Evolutionary conservation across 2,113 vertebrate genomes (phyloP), one percentile per base, ranked within the genome.

Genomic region (Lanius collurio): DNA sequence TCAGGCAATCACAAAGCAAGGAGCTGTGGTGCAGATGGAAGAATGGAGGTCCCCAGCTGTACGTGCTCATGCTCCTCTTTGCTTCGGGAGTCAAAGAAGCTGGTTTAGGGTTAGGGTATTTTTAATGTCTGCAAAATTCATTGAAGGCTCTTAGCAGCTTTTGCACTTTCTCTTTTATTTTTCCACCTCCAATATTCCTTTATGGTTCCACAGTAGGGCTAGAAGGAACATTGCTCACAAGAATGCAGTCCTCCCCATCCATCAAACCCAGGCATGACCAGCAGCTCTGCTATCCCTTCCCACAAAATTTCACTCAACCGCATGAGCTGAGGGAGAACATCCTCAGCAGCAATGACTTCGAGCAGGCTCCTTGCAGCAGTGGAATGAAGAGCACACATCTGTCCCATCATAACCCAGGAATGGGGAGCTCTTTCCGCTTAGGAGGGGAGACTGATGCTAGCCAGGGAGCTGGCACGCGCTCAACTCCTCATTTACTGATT

Each of bases 1-100:
- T 13, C 37, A 35, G n/a, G 26, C 0, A 0, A 37, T 13, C 28
- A 11, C 0, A 1, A 68, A 37, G 16, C 31, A 79, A 68, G 65
- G 46, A 74, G 33, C 22, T 2, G 1, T 1, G 1, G 18, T 24
- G 62, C 55, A 47, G 44, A 35, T 11, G 39, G 52, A 50, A 62
- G 24, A 28, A 67, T 50, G 64, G 10, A 37, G 17, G n/a, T 65
- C 28, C 23, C 30, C 26, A 16, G 56, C 9, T 57, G 8, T 22
- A 19, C 0, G 0, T 63, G 16, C 20, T 68, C 31, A 3, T n/a
- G 68, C 13, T 70, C 8, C 14, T 42, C 35, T 82, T 65, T 3
- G 1, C 22, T 75, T 39, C 77, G 55, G 74, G 21, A 75, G 27
- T 27, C 33, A 39, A 11, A 84, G 64, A 57, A 53, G 39, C 20